Evolutionary conservation across 2,888 invertebrate genomes (phyloP).

Genomic region (Machimus rusticus): DNA sequence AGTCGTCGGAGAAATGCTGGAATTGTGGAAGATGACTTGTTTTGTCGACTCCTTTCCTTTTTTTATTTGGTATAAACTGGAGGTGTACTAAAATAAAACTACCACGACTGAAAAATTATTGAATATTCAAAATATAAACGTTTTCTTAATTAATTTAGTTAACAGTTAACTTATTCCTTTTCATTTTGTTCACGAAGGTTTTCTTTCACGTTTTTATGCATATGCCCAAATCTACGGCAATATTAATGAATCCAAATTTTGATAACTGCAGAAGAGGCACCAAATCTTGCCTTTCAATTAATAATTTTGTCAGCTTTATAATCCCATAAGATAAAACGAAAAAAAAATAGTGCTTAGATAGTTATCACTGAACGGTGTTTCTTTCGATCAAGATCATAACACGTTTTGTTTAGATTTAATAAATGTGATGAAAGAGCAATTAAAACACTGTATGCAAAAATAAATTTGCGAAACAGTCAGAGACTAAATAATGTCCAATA

Average conservation of each 20-base stretch:
- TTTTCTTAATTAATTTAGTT: background rate
- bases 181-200: background rate
- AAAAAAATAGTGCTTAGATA: background rate
- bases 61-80: background rate
- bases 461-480: background rate
- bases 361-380: background rate
- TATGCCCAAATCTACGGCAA: background rate
- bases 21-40: background rate
- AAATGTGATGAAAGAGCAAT: background rate
- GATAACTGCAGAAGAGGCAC: background rate
- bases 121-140: background rate
- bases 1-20: background rate
- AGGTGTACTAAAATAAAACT: background rate
- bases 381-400: background rate
- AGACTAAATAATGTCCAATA: background rate
- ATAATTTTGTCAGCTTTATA: background rate
- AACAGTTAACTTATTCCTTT: background rate
- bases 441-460: background rate
- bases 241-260: background rate
- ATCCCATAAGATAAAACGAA: background rate
- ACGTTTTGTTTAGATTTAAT: background rate
- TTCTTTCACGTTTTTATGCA: background rate
- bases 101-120: background rate
- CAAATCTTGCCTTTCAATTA: background rate
- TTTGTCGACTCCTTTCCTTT: background rate